phyloP scores from a whole-genome alignment of 2,888 invertebrate species.

The Dysmachus trigonus region DNA sequence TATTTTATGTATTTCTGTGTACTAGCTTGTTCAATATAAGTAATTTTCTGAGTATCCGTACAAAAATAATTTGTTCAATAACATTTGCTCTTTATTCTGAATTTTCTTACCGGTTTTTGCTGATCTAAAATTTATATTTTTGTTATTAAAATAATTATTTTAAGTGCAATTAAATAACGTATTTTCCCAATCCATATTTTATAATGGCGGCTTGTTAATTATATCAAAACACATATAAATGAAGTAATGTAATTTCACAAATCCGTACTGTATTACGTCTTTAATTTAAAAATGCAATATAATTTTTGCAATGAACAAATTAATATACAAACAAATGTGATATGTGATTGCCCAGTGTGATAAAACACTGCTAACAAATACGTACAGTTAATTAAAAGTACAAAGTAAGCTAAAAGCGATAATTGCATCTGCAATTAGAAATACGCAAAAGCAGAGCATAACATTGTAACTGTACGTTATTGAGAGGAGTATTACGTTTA shows the following conservation, averaged over 20 bases:
- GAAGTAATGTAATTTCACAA: not conserved
- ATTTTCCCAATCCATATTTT: not conserved
- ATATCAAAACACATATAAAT: no score
- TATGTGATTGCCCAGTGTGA: conserved; percentile 2
- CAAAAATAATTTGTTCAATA: no score
- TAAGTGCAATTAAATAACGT: not conserved
- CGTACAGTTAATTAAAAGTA: conserved; percentile 24
- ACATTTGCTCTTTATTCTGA: not conserved
- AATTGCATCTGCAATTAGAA: conserved; percentile 9
- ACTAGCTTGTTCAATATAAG: not conserved
- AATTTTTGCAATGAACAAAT: not conserved
- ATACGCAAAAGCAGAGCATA: not conserved
- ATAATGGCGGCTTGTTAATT: not conserved
- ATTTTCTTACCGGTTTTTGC: not conserved
- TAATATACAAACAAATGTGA: not conserved
- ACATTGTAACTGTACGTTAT: conserved; percentile 9
- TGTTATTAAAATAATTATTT: not conserved
- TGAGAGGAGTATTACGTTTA: not conserved
- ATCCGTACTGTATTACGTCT: not conserved
- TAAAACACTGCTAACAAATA: not conserved
- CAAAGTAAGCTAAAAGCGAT: conserved; percentile 17
- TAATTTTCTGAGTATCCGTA: no score
- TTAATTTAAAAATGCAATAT: not conserved
- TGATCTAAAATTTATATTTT: not conserved
- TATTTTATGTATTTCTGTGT: not conserved